Evolutionary conservation across 1,140 invertebrate species (phyloP).

Genomic region (Brachionus rotundiformis): DNA sequence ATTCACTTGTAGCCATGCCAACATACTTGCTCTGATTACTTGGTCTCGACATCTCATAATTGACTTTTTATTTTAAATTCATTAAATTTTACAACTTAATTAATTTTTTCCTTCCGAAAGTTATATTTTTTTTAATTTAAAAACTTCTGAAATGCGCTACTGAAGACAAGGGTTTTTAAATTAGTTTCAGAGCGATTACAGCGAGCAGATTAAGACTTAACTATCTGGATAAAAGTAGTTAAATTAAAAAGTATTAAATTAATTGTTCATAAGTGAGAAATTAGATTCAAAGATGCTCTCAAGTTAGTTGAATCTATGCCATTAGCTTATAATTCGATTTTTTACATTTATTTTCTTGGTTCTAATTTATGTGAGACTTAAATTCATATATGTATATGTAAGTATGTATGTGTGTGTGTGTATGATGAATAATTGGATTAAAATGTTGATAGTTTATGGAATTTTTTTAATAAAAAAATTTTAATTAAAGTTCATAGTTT

Average conservation of each 20-base stretch:
- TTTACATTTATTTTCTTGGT: background rate
- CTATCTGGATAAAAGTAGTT: background rate
- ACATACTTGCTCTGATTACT: background rate
- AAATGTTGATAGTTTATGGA: conserved; percentile 20
- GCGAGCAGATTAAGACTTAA: background rate
- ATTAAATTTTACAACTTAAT: background rate
- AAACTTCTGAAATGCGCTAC: too few species aligned
- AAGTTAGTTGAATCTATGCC: background rate
- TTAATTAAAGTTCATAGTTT: background rate
- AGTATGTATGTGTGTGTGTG: background rate
- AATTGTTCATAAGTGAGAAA: background rate
- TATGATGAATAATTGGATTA: conserved; percentile 5
- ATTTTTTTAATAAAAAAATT: conserved; percentile 3
- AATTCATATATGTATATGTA: background rate
- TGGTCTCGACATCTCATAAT: background rate
- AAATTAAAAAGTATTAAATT: background rate
- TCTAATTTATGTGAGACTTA: conserved; percentile 5
- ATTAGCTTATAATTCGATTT: background rate
- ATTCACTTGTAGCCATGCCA: background rate
- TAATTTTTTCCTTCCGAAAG: background rate
- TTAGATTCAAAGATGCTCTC: background rate
- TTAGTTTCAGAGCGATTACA: background rate
- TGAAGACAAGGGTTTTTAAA: background rate
- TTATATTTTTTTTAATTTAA: background rate
- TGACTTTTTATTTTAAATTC: background rate